Conservation (phyloP, 2,888 invertebrate species). For the Ctenicera cuprea region DNA sequence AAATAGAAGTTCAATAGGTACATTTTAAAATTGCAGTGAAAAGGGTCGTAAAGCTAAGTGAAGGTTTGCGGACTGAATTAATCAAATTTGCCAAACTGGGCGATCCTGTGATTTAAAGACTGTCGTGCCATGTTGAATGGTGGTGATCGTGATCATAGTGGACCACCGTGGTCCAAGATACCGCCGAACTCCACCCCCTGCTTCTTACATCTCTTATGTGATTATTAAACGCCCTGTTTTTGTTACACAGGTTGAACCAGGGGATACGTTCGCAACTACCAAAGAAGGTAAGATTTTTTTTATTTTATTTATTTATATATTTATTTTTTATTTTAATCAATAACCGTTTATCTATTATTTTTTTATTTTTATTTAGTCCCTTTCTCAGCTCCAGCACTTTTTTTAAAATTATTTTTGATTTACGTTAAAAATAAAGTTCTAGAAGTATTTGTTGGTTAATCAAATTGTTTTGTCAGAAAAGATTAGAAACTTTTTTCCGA, state of each 20-base stretch:
- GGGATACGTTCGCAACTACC: slow-evolving; percentile 88
- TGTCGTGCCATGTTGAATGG: slow-evolving; percentile 74
- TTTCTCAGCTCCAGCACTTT: too few relatives aligned
- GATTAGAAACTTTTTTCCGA: too few relatives aligned
- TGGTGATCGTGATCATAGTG: slow-evolving; percentile 80
- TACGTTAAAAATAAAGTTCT: too few relatives aligned
- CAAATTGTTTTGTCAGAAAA: too few relatives aligned
- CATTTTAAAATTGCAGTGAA: background rate
- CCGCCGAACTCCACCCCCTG: slow-evolving; percentile 64
- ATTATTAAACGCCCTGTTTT: slow-evolving; percentile 68
- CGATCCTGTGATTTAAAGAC: slow-evolving; percentile 14
- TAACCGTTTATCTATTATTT: too few relatives aligned
- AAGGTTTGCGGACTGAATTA: background rate
- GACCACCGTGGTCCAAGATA: slow-evolving; percentile 75
- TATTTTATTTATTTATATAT: background rate
- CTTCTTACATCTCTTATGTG: slow-evolving; percentile 70
- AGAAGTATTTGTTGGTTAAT: too few relatives aligned
- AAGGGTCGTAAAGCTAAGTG: background rate
- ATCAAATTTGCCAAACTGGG: background rate
- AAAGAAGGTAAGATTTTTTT: slow-evolving; percentile 84
- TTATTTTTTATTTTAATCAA: too few relatives aligned
- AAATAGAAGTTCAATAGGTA: slow-evolving; percentile 21
- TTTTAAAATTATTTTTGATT: too few relatives aligned
- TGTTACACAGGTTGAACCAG: slow-evolving; percentile 76
- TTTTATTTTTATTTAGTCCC: too few relatives aligned